Percentiles rank a stretch among this genome's conserved stretches.
Evolutionary conservation across 1,140 invertebrate species (phyloP).

Genomic region (Sitophilus oryzae): DNA sequence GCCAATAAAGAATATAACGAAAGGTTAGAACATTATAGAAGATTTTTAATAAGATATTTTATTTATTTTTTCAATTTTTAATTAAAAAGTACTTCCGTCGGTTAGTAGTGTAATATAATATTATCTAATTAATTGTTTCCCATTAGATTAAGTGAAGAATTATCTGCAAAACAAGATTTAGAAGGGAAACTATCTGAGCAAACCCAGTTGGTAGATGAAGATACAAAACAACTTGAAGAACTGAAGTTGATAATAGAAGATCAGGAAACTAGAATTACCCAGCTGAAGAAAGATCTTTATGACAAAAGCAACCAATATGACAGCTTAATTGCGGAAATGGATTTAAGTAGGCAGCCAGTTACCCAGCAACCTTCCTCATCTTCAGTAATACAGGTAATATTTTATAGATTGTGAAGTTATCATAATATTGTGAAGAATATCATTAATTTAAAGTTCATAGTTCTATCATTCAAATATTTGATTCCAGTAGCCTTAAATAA

Average conservation of each 20-base stretch:
- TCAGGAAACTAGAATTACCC: constrained; percentile 63
- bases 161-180: constrained; percentile 20
- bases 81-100: not conserved
- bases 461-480: no score
- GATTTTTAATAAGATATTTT: not conserved
- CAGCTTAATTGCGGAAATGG: constrained; percentile 41
- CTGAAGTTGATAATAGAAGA: constrained; percentile 54
- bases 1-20: constrained; percentile 20
- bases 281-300: constrained; percentile 57
- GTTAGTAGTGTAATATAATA: no score
- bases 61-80: not conserved
- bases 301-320: constrained; percentile 55
- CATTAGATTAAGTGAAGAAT: constrained; percentile 14
- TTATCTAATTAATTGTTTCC: not conserved
- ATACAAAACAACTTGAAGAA: constrained; percentile 47
- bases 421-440: no score
- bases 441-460: no score
- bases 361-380: constrained; percentile 22
- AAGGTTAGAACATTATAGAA: constrained; percentile 6
- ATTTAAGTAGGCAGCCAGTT: constrained; percentile 30
- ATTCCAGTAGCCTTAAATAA: no score
- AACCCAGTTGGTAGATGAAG: constrained; percentile 49
- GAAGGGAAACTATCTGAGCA: constrained; percentile 48
- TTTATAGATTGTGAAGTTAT: not conserved
- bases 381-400: not conserved